Base-by-base conservation (phyloP, 2,797 vertebrate genomes). In the Scomberomorus guttatus region DNA sequence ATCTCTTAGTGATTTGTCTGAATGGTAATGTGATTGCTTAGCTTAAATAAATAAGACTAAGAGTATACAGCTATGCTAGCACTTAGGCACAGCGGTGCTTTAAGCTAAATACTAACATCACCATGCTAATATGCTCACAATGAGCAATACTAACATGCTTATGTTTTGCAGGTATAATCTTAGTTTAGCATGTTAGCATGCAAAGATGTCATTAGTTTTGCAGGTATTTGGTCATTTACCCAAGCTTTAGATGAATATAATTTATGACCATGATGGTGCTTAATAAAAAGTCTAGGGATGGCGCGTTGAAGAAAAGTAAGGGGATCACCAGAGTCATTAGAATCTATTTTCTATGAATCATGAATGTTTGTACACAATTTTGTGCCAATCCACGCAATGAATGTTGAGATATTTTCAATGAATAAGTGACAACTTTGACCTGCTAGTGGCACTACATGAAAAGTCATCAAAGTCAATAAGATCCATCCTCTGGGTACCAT, bases 401-500 rank as follows among this genome's bases (percentile, higher is more conserved):
- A 22, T 54, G 18, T 27, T 61, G 37, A 29, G 27, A 34, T 77
- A 37, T 80, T 46, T 55, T 44, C 22, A 51, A 13, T 56, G 5
- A 13, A 69, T 54, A 3, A 56, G n/a, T 65, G n/a, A 67, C 29
- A 55, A 25, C 14, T n/a, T 42, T 66, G n/a, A 56, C n/a, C 3
- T 24, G 15, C 22, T 52, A 0, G 7, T 39, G 18, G 29, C 2
- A 4, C 10, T 3, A 57, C n/a, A 69, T 39, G 8, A 42, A 68
- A 70, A 66, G 29, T 24, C 48, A 39, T 17, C 14, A 24, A 10
- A 34, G 29, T 62, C 22, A 51, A 32, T 34, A 54, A 50, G 46
- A 39, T 64, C 52, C 18, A 70, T 61, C 44, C 18, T 76, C 27
- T 57, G 46, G 29, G 32, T 6, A 59, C 32, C 55, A 58, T 22